Percentiles rank a stretch among this genome's conserved stretches.
phyloP scores from a whole-genome alignment of 2,888 invertebrate genomes.

The Kryphioiulus occultus region DNA sequence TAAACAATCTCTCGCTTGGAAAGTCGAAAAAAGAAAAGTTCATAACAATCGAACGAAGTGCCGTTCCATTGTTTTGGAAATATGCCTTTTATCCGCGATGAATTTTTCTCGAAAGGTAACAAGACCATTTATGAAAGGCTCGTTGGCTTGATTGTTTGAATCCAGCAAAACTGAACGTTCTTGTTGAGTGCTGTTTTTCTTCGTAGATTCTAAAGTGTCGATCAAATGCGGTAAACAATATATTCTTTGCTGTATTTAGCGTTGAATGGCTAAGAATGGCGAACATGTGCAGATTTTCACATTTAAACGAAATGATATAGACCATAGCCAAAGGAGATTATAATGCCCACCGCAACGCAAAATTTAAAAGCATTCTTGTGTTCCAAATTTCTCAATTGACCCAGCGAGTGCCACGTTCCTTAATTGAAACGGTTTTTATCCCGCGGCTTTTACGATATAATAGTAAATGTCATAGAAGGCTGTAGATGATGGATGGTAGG shows the following conservation, averaged over 20 bases:
- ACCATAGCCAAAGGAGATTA: background rate
- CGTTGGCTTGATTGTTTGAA: background rate
- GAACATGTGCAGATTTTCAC: background rate
- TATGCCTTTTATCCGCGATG: background rate
- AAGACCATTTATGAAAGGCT: background rate
- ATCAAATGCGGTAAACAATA: background rate
- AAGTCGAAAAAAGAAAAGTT: background rate
- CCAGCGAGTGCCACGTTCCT: background rate
- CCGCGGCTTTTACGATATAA: background rate
- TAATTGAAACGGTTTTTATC: background rate
- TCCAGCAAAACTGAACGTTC: background rate
- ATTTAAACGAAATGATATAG: background rate
- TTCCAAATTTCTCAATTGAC: background rate
- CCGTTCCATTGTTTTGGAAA: background rate
- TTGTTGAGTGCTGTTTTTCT: background rate
- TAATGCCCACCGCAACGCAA: background rate
- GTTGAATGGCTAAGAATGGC: background rate
- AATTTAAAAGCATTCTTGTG: conserved; percentile 30
- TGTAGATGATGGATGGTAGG: conserved; percentile 7
- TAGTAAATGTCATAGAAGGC: background rate
- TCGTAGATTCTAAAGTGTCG: background rate
- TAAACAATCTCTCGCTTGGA: background rate
- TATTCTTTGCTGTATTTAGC: background rate
- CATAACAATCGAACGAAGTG: background rate
- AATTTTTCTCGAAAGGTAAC: conserved; percentile 1